Conservation (phyloP, 2,888 invertebrate species). For the Orthonychiurus folsomi region DNA sequence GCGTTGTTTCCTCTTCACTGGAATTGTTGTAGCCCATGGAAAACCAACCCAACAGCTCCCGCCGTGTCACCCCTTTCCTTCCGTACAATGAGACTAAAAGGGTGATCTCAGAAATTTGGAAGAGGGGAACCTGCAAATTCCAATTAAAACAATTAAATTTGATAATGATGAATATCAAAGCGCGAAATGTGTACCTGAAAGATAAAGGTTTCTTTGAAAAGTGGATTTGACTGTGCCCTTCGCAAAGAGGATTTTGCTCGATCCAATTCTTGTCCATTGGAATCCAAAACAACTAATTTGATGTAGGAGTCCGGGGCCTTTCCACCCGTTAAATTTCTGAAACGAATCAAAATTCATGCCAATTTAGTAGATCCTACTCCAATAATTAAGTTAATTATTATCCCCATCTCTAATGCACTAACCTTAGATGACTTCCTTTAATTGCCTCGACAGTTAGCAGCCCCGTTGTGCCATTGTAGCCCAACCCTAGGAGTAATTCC, state of each 20-base stretch:
- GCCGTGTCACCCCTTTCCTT: constrained; percentile 83
- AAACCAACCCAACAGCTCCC: constrained; percentile 97
- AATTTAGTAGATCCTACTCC: neutral
- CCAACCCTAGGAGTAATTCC: constrained; percentile 75
- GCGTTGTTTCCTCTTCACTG: constrained; percentile 80
- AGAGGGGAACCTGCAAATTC: constrained; percentile 75
- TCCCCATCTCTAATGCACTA: constrained; percentile 24
- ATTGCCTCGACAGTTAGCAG: constrained; percentile 84
- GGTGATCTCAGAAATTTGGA: constrained; percentile 89
- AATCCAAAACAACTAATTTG: constrained; percentile 81
- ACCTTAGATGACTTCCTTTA: constrained; percentile 63
- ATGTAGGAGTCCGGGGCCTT: constrained; percentile 89
- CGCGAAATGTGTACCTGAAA: constrained; percentile 61
- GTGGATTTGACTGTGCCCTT: constrained; percentile 86
- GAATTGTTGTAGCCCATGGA: constrained; percentile 84
- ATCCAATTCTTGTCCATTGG: constrained; percentile 85
- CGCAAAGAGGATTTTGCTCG: constrained; percentile 85
- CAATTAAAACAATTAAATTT: neutral
- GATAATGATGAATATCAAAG: neutral
- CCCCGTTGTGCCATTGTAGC: constrained; percentile 88
- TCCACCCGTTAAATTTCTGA: constrained; percentile 64
- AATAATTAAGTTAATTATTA: constrained; percentile 3
- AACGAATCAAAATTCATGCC: constrained; percentile 40
- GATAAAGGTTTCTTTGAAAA: constrained; percentile 91
- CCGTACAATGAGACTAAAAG: constrained; percentile 87